These are phyloP conservation scores for Passer montanus DNA, from an alignment of 2,113 vertebrate species.

Conservation along the genomic window DNA sequence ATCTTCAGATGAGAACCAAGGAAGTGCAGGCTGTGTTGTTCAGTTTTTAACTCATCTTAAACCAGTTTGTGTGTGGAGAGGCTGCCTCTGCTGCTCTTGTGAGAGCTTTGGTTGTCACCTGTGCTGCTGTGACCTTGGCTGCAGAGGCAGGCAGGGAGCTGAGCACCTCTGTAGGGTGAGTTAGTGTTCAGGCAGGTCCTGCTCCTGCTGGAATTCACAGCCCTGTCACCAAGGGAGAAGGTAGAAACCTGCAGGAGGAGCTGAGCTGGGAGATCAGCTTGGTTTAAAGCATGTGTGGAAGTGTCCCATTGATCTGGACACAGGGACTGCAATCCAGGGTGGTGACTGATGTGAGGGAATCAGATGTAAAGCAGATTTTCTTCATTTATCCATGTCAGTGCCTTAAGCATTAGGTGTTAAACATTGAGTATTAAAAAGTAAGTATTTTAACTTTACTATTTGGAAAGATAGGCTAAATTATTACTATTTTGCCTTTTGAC, in stretches of 20 bases:
- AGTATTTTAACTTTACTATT: background rate
- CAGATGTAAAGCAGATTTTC: background rate
- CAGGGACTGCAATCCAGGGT: rapidly evolving
- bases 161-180: background rate
- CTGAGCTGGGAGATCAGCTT: background rate
- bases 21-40: background rate
- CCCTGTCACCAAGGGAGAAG: no score
- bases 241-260: background rate
- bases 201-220: background rate
- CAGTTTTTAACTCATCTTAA: background rate
- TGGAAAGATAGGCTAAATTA: background rate
- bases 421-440: background rate
- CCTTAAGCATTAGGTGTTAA: background rate
- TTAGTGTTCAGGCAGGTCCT: background rate
- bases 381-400: background rate
- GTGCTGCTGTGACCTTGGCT: background rate
- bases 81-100: background rate
- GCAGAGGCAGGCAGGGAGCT: background rate
- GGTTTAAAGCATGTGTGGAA: rapidly evolving
- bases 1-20: background rate
- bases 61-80: background rate
- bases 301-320: background rate
- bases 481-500: background rate
- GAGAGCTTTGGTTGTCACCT: background rate
- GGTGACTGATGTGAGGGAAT: background rate